Evolutionary conservation across 2,888 invertebrate species (phyloP), one percentile per base, ranked within the genome.

Genomic region (Frankliniella fusca): DNA sequence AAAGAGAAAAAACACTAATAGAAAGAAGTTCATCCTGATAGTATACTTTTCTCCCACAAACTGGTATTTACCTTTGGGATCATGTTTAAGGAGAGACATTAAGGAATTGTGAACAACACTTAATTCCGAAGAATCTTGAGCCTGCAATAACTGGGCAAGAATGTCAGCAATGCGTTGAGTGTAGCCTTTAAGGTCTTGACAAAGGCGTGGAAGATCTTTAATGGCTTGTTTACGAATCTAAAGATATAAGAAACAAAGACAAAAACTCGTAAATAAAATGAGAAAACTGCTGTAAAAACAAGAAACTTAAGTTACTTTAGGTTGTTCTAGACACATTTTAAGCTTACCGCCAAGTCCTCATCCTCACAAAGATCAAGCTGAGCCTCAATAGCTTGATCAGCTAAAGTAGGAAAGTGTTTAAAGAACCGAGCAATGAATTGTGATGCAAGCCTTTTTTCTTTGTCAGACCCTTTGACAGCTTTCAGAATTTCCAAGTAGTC

Each of bases 391-490:
- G 97, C 96, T 87, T 94, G 92, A 85, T 94, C 94, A n/a, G 95
- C 92, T 83, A 95, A 89, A 84, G 91, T 91, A 11, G 98, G 97
- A 88, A 98, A 99, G 88, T 94, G 92, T 87, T 95, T 96, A 88
- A 97, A 97, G 89, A 98, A 98, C 88, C 96, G 93, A 3, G 96
- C 94, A 87, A 98, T 97, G 86, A 99, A 97, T 88, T 98, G 98
- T 5, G 97, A 96, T 9, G 98, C 96, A 84, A 99, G 89, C 82
- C 95, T 93, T 88, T 98, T 98, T 87, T 97, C 97, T 86, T 95
- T 96, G 27, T 94, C 92, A 0, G 93, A 93, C 49, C 97, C 97
- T 89, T 96, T 97, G 0, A 96, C 95, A 70, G 96, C 96, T 83
- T 93, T 93, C 81, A 98, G 89, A 86, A 97, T 97, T 87, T 95